Evolutionary conservation across 2,888 invertebrate species (phyloP).

Genomic region (Megaustenia siamemsis): DNA sequence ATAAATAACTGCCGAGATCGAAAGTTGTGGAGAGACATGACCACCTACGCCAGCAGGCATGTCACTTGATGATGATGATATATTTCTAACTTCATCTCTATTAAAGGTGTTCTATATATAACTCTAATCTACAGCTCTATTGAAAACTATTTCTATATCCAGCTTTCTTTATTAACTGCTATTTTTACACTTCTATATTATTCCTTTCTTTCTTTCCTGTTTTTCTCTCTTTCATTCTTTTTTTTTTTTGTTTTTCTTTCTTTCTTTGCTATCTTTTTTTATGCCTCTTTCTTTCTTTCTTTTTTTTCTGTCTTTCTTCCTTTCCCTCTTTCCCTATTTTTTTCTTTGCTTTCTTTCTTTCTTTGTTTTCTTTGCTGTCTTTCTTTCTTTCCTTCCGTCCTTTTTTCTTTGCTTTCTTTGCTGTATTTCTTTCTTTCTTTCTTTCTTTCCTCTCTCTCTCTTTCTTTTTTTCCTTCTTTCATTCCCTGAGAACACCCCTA

Average conservation of each 20-base stretch:
- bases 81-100: not conserved
- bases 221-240: not conserved
- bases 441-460: not conserved
- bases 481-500: no score
- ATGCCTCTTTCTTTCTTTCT: not conserved
- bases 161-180: not conserved
- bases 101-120: not conserved
- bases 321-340: constrained; percentile 9
- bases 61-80: no score
- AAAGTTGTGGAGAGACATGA: no score
- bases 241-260: no score
- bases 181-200: not conserved
- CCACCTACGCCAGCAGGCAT: no score
- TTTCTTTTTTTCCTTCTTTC: not conserved
- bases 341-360: not conserved
- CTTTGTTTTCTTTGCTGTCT: not conserved
- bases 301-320: constrained; percentile 8
- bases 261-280: not conserved
- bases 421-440: not conserved
- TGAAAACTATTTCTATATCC: not conserved
- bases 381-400: not conserved
- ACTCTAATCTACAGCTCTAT: not conserved
- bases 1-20: no score
- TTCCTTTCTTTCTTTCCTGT: not conserved
- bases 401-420: not conserved